Evolutionary conservation across 1,140 invertebrate species (phyloP).

Genomic region (Oncopodura yosiiana): DNA sequence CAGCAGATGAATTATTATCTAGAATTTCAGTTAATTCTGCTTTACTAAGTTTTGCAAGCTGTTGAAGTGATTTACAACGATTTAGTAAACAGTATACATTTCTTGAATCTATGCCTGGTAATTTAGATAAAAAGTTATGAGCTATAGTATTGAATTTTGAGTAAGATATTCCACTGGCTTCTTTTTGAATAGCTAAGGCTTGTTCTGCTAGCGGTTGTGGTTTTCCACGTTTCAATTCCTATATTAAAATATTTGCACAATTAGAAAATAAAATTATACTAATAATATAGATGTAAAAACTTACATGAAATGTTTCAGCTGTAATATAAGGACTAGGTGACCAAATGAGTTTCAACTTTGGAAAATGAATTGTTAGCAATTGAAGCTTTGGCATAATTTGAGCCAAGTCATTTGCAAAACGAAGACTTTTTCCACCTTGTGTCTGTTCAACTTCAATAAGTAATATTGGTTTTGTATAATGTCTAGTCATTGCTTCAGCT

Average conservation of each 20-base stretch:
- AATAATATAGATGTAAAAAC: background rate
- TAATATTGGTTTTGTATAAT: conserved; percentile 80
- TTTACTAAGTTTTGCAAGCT: conserved; percentile 44
- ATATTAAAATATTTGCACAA: background rate
- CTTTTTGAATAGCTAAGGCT: conserved; percentile 45
- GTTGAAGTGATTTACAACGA: conserved; percentile 59
- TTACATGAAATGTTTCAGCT: conserved; percentile 78
- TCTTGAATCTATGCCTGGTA: conserved; percentile 81
- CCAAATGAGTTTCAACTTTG: conserved; percentile 84
- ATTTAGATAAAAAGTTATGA: conserved; percentile 73
- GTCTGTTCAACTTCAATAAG: conserved; percentile 95
- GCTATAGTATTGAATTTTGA: conserved; percentile 61
- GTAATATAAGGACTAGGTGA: conserved; percentile 89
- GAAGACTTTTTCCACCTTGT: conserved; percentile 50
- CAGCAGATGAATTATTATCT: conserved; percentile 53
- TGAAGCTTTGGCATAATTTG: conserved; percentile 57
- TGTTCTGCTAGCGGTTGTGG: conserved; percentile 61
- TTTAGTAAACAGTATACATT: conserved; percentile 71
- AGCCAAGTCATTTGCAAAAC: conserved; percentile 17
- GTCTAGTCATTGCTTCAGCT: conserved; percentile 75
- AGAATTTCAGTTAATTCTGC: conserved; percentile 55
- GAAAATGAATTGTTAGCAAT: conserved; percentile 89
- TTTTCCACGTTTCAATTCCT: conserved; percentile 65
- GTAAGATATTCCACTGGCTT: conserved; percentile 30
- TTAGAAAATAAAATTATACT: background rate